Evolutionary conservation across 1,140 invertebrate genomes (phyloP), one percentile per base, ranked within the genome.

Genomic region (Propsilocerus akamusi): DNA sequence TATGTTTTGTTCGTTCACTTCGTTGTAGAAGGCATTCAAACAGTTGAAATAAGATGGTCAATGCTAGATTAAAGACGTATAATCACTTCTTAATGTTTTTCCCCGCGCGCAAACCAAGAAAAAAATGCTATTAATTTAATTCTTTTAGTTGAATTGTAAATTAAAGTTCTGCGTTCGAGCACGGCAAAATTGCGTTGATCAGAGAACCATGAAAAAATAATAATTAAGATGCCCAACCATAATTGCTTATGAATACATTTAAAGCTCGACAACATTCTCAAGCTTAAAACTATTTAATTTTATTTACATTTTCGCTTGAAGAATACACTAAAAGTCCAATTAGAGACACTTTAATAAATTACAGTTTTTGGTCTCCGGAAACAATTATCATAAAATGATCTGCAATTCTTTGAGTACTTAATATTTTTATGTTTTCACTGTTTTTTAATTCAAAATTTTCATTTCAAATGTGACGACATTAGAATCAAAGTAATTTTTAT

Each of bases 281-380:
- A 30, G 6, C 14, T 30, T n/a, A 30, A 30, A 10, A 30, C 5
- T 20, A 20, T 41, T 41, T 41, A 41, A 20, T 41, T 14, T 20
- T 41, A 41, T 41, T 41, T 41, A 41, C 34, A 41, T 41, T 41
- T 5, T 6, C 22, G 34, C 14, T 7, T 20, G 17, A 41, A 20
- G 34, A 41, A 41, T 14, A 41, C 22, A 41, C 34, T 41, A 41
- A 41, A 41, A 41, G 34, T 41, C 34, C 34, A 41, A 41, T 41
- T 41, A 41, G 34, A 41, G 34, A 41, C 34, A 41, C 34, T 41
- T 41, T 41, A 41, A 41, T 41, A 41, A 41, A 41, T 41, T 41
- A 41, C 34, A 20, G 17, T 17, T 41, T 20, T 41, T 20, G 8
- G 17, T 41, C 17, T 8, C 34, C 34, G 34, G 34, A 41, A 41